Percentiles rank a stretch among this genome's conserved stretches.
Conservation (phyloP, 2,888 invertebrate species). For the Sericinus montela region DNA sequence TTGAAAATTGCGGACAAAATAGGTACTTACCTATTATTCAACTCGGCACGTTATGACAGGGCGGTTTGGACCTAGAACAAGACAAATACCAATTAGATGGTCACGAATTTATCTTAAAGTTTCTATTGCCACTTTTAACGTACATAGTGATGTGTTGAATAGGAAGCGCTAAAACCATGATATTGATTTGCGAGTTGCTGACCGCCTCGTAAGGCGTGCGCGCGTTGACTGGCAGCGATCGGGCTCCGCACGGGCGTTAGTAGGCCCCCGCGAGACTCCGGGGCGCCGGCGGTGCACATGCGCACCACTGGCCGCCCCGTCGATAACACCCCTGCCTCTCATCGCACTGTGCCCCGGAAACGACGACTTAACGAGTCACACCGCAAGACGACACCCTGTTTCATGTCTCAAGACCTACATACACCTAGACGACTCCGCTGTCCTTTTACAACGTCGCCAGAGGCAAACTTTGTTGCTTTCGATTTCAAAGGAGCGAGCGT, state of each 20-base stretch:
- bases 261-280: conserved; percentile 67
- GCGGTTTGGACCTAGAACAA: conserved; percentile 56
- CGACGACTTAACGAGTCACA: conserved; percentile 67
- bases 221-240: conserved; percentile 57
- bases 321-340: conserved; percentile 71
- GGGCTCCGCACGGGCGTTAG: conserved; percentile 58
- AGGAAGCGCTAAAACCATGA: conserved; percentile 38
- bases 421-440: conserved; percentile 10
- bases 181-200: conserved; percentile 32
- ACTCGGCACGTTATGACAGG: conserved; percentile 39
- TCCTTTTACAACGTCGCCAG: conserved; percentile 6
- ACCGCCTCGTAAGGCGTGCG: conserved; percentile 44
- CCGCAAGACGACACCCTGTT: conserved; percentile 60
- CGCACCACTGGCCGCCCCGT: conserved; percentile 60
- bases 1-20: conserved; percentile 24
- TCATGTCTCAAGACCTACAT: conserved; percentile 21
- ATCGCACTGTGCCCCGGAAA: conserved; percentile 73
- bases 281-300: conserved; percentile 71
- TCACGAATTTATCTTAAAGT: conserved; percentile 5
- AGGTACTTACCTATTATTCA: conserved; percentile 47
- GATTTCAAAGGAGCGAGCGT: conserved; percentile 12
- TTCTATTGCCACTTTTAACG: conserved; percentile 24
- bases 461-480: conserved; percentile 16
- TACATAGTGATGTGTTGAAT: conserved; percentile 40
- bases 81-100: conserved; percentile 38